Conservation (phyloP, 2,888 invertebrate genomes). For the Opisthograptis luteolata region DNA sequence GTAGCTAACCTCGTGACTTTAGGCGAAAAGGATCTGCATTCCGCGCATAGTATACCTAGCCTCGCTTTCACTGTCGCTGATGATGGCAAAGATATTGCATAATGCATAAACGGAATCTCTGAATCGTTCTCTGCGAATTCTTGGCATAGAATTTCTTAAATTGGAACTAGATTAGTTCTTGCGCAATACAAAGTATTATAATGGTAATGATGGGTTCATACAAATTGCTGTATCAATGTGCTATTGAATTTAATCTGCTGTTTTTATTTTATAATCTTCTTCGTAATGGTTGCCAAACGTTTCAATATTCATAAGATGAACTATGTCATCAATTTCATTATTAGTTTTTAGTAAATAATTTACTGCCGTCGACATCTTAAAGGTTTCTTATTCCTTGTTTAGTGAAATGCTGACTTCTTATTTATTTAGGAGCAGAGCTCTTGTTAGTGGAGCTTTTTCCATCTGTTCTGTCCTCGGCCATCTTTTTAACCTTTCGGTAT, state of each 20-base stretch:
- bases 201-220: not conserved
- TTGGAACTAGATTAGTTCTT: conserved; percentile 20
- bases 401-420: too few relatives aligned
- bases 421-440: too few relatives aligned
- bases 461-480: too few relatives aligned
- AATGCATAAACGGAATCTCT: conserved; percentile 42
- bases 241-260: not conserved
- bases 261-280: not conserved
- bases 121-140: conserved; percentile 34
- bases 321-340: too few relatives aligned
- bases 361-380: too few relatives aligned
- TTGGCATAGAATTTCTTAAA: conserved; percentile 23
- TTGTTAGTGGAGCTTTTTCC: too few relatives aligned
- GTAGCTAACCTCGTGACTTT: conserved; percentile 24
- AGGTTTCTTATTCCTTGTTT: too few relatives aligned
- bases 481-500: too few relatives aligned
- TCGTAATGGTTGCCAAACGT: too few relatives aligned
- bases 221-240: conserved; percentile 2
- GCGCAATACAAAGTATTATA: conserved; percentile 11
- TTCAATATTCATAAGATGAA: too few relatives aligned
- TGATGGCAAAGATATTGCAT: conserved; percentile 47
- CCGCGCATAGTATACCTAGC: conserved; percentile 42
- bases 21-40: conserved; percentile 47
- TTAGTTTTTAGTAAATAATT: too few relatives aligned
- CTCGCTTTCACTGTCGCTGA: conserved; percentile 47